A percentile compares a stretch with the other conserved stretches of the same genome.
phyloP scores from a whole-genome alignment of 2,113 vertebrate species.

The Lophotis ruficrista region DNA sequence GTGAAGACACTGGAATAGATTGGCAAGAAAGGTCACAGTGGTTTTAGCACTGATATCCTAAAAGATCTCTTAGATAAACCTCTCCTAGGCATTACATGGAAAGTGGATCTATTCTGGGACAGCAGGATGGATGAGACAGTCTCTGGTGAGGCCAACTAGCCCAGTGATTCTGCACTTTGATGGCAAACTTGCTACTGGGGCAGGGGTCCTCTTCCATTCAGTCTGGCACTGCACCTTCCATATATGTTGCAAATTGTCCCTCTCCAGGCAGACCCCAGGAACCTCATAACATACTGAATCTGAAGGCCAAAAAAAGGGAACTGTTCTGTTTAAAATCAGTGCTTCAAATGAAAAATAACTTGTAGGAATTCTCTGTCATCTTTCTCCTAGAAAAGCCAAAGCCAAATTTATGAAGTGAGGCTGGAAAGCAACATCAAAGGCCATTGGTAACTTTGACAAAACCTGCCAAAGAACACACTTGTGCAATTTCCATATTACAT shows the following conservation, averaged over 20 bases:
- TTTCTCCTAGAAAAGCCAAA: conserved; percentile 2
- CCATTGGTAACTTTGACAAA: background rate
- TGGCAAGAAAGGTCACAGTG: background rate
- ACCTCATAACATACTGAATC: background rate
- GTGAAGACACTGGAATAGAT: background rate
- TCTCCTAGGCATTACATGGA: background rate
- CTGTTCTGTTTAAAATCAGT: background rate
- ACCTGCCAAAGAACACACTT: background rate
- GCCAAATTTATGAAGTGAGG: background rate
- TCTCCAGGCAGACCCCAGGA: background rate
- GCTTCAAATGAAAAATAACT: background rate
- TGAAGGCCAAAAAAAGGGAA: background rate
- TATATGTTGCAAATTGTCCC: accelerated
- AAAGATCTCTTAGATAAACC: background rate
- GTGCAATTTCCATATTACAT: background rate
- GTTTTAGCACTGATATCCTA: background rate
- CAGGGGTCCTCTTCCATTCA: background rate
- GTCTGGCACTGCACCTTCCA: background rate
- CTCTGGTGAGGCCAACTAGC: background rate
- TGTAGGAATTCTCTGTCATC: background rate
- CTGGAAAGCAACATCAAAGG: conserved; percentile 5
- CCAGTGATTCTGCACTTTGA: accelerated
- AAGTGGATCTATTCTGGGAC: background rate
- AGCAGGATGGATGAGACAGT: background rate
- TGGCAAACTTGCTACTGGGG: background rate